These are phyloP conservation scores for Propithecus deckenii DNA, from an alignment of 2,797 vertebrate species.

Conservation along the genomic window DNA sequence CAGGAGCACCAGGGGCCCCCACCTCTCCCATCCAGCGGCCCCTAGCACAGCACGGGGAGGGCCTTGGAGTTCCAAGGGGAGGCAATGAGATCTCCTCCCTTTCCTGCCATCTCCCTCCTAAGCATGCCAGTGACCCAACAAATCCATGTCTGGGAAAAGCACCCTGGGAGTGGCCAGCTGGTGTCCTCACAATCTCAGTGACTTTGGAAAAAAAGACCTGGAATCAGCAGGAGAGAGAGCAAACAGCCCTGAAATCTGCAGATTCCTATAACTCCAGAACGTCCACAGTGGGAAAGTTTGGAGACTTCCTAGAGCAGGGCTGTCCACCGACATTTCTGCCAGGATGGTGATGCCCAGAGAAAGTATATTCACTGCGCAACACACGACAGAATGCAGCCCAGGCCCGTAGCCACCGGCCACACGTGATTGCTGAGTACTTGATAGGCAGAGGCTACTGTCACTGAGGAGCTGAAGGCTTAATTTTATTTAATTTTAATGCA, in stretches of 20 bases:
- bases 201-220: background rate
- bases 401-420: fast-evolving
- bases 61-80: fast-evolving
- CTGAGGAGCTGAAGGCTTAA: fast-evolving
- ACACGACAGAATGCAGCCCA: fast-evolving
- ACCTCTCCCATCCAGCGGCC: background rate
- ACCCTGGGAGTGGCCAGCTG: fast-evolving
- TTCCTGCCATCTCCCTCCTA: background rate
- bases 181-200: fast-evolving
- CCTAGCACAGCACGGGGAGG: background rate
- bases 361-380: fast-evolving
- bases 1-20: fast-evolving
- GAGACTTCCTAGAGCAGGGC: background rate
- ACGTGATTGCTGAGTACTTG: background rate
- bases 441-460: background rate
- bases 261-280: background rate
- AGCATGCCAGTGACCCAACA: background rate
- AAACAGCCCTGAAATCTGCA: fast-evolving
- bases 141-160: no score
- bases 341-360: fast-evolving
- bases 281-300: fast-evolving
- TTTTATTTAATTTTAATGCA: background rate
- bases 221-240: background rate
- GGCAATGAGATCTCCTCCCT: fast-evolving
- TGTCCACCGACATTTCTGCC: background rate